Evolutionary conservation across 2,113 vertebrate genomes (phyloP), one percentile per base, ranked within the genome.

Genomic region (Aldabrachelys gigantea): DNA sequence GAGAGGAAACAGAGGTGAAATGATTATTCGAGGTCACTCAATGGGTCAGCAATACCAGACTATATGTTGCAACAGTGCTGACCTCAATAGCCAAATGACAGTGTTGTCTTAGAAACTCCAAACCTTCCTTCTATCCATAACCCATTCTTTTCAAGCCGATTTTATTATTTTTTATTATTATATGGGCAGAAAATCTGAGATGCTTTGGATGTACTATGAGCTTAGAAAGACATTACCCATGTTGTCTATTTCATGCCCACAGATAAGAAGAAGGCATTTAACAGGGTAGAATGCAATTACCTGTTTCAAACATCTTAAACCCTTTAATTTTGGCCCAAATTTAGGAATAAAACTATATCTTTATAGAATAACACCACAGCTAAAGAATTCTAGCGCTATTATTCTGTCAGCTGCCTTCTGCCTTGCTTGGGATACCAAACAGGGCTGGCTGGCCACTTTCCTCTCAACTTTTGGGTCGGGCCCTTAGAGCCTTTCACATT

Each of bases 121-220:
- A 38, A 72, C n/a, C 19, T 19, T 38, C 44, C 57, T 93, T 78
- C 91, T 94, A 79, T 53, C 92, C 89, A 53, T 91, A 89, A 95
- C 88, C 89, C 84, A 83, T 80, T 78, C 53, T 80, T 38, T 38
- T 89, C 62, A 47, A 86, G 47, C 62, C 86, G 93, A 92, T 95
- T 94, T 96, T 89, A 75, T 92, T 88, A 41, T n/a, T n/a, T n/a
- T n/a, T n/a, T n/a, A n/a, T n/a, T n/a, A 96, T 81, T 81, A 81
- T 83, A 94, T 88, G 93, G 81, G 94, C 90, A 96, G 87, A 94
- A 65, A 41, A 47, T 93, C 83, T 72, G n/a, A 72, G 7, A 62
- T 79, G 90, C 90, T 97, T 97, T 95, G 35, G 10, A 17, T 72
- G n/a, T 72, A 62, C 81, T 91, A 93, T 52, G 11, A 49, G 83